Base-by-base conservation (phyloP, 2,797 vertebrate genomes). In the Lithobates pipiens region DNA sequence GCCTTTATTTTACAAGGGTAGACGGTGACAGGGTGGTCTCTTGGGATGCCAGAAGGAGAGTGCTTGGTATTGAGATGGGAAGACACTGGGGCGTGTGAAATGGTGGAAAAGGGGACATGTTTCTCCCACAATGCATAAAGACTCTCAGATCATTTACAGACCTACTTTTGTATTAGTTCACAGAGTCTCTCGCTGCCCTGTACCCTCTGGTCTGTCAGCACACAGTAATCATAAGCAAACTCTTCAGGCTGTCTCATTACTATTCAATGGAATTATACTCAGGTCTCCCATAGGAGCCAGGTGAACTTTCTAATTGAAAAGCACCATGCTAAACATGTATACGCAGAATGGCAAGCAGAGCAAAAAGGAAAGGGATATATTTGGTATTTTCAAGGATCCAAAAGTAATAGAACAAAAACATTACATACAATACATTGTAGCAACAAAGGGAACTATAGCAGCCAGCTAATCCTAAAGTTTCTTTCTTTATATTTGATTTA, bases 61-160 rank as follows among this genome's bases (percentile, higher is more conserved):
- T 36, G 39, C 70, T 83, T 73, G 46, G 76, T 76, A 87, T 82
- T 86, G 76, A 86, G 36, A 68, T 77, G 46, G 80, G 54, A 83
- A 83, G 85, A 83, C 80, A 83, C 76, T 36, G 70, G 84, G 84
- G 69, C 80, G 50, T 86, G 85, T 87, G 85, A 87, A 87, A 77
- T 87, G 61, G 71, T 79, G 71, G 81, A 54, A 73, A 75, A 57
- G 61, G 36, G 77, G 76, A 81, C 72, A 67, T 75, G 82, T 80
- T 84, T 84, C 71, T 80, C 77, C 78, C 44, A 77, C 32, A 79
- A 76, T 73, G 72, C 27, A 85, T 73, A 88, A 81, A 88, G 77
- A 63, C 67, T 74, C 39, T 21, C 21, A 50, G 81, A 87, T 83
- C 76, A 80, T 32, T 87, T 83, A 87, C 85, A 87, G 63, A 69